Conservation (phyloP, 2,113 vertebrate genomes). For the Ploceus nigricollis region DNA sequence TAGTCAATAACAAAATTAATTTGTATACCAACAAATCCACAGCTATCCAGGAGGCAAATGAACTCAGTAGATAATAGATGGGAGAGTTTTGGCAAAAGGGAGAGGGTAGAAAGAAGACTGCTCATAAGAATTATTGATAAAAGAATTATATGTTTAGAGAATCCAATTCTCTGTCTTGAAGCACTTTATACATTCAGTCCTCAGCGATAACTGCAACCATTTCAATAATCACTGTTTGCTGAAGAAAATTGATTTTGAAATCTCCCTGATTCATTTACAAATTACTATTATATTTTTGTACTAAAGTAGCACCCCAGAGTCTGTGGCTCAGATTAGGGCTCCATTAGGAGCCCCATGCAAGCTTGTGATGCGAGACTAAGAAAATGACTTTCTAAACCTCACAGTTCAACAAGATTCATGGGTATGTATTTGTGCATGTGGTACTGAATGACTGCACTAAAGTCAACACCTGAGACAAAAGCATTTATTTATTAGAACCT, state of each 20-base stretch:
- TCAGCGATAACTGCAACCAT: not conserved
- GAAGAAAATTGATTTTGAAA: slow-evolving; percentile 39
- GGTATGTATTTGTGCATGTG: not conserved
- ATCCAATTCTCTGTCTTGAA: slow-evolving; percentile 14
- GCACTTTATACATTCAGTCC: not conserved
- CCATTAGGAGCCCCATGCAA: not conserved
- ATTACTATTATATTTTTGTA: not conserved
- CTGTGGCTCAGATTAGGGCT: not conserved
- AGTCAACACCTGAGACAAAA: not conserved
- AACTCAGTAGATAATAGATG: not conserved
- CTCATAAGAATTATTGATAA: slow-evolving; percentile 48
- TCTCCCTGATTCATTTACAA: not conserved
- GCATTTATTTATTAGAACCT: not conserved
- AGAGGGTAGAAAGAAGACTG: not conserved
- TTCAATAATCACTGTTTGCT: slow-evolving; percentile 13
- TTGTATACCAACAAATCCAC: slow-evolving; percentile 23
- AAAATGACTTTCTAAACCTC: not conserved
- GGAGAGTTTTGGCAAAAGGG: not conserved
- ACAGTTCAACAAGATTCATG: not conserved
- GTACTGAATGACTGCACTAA: not conserved
- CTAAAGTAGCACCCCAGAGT: not conserved
- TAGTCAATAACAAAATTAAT: slow-evolving; percentile 47
- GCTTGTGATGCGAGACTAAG: not conserved
- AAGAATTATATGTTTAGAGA: slow-evolving; percentile 55
- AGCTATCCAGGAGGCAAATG: not conserved